Evolutionary conservation across 2,113 vertebrate genomes (phyloP).

Genomic region (Channa argus): DNA sequence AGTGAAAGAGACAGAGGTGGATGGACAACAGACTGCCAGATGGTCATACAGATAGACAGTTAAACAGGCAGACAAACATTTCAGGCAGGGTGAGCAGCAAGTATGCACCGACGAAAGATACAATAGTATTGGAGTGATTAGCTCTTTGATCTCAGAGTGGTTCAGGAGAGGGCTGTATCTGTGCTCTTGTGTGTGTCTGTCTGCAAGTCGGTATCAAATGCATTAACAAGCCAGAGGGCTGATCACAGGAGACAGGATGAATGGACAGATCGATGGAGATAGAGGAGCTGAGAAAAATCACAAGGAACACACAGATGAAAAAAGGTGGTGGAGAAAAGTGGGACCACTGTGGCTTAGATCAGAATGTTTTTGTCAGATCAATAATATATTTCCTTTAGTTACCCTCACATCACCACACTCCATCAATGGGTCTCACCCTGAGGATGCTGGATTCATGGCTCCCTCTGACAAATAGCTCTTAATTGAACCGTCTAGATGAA

Average conservation of each 20-base stretch:
- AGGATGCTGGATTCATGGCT: not conserved
- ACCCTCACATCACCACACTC: not conserved
- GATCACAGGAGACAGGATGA: slow-evolving; percentile 64
- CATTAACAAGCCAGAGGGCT: slow-evolving; percentile 48
- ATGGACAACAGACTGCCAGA: slow-evolving; percentile 39
- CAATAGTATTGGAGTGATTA: slow-evolving; percentile 41
- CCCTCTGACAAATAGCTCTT: not conserved
- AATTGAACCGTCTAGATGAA: slow-evolving; percentile 4
- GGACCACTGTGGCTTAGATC: slow-evolving; percentile 25
- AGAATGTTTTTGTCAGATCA: slow-evolving; percentile 54
- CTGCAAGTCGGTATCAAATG: slow-evolving; percentile 38
- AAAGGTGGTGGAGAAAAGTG: slow-evolving; percentile 6
- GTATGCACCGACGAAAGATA: slow-evolving; percentile 12
- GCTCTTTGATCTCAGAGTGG: slow-evolving; percentile 28
- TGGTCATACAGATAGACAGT: slow-evolving; percentile 33
- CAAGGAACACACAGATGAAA: slow-evolving; percentile 40
- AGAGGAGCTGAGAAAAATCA: slow-evolving; percentile 40
- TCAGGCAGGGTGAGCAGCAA: not conserved
- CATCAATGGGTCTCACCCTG: slow-evolving; percentile 15
- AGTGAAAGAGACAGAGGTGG: slow-evolving; percentile 7
- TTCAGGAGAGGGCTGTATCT: not conserved
- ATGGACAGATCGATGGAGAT: slow-evolving; percentile 53
- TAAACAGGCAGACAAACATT: slow-evolving; percentile 34
- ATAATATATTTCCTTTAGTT: slow-evolving; percentile 42
- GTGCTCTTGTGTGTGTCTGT: not conserved